A percentile compares a stretch with the other conserved stretches of the same genome.
Conservation (phyloP, 2,797 vertebrate species). For the Gorsachius magnificus region DNA sequence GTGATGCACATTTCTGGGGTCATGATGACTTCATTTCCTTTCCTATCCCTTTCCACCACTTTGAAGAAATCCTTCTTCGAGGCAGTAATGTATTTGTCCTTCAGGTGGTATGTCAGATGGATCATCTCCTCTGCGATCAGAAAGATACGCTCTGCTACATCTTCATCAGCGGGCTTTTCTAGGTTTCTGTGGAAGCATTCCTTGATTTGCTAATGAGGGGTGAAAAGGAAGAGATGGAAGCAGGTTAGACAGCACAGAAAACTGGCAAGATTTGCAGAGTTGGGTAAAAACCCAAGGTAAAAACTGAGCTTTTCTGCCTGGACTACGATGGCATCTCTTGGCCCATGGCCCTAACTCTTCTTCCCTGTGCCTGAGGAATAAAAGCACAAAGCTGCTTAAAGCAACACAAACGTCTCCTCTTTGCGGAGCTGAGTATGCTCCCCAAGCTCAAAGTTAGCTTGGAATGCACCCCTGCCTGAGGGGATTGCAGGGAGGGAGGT, state of each 20-base stretch:
- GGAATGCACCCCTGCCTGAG: background rate
- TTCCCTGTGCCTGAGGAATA: background rate
- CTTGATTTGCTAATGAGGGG: constrained; percentile 76
- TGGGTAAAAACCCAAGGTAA: background rate
- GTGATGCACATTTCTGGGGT: constrained; percentile 75
- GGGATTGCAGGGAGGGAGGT: background rate
- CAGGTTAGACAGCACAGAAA: background rate
- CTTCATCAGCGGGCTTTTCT: constrained; percentile 74
- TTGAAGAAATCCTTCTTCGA: constrained; percentile 79
- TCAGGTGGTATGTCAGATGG: constrained; percentile 79
- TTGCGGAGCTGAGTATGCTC: background rate
- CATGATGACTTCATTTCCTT: constrained; percentile 69
- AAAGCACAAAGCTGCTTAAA: background rate
- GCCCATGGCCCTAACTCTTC: background rate
- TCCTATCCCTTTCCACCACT: constrained; percentile 57
- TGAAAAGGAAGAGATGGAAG: background rate
- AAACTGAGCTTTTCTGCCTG: background rate
- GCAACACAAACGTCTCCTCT: background rate
- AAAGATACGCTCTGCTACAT: constrained; percentile 81
- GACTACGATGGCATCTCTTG: background rate
- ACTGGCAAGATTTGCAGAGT: background rate
- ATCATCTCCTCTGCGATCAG: constrained; percentile 73
- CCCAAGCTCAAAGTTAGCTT: background rate
- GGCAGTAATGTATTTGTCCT: constrained; percentile 74
- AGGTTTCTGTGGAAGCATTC: constrained; percentile 81